Base-by-base conservation (phyloP, 2,113 vertebrate genomes). In the Lonchura striata region DNA sequence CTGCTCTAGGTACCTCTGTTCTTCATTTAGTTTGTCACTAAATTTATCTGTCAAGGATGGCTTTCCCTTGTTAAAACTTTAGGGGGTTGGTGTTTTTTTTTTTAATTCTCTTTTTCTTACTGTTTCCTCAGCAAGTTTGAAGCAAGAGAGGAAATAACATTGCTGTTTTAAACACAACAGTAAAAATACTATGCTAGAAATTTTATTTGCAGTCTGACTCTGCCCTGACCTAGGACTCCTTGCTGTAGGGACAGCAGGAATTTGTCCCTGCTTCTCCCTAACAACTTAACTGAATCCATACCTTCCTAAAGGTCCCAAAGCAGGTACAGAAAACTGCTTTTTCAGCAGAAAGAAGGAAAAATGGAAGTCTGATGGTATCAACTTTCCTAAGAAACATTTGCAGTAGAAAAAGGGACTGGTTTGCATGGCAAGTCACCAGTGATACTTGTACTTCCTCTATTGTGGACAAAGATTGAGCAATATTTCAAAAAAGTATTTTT, bases 21-120 rank as follows among this genome's bases (percentile, higher is more conserved):
- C 46, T 57, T 89, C 3, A 0, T 33, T 76, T 30, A 39, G 49
- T 77, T 75, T 70, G 30, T 59, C 39, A 30, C 21, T 52, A 39
- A 69, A 44, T 88, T 66, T 19, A 39, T 56, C 57, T 71, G 6
- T n/a, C 4, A 2, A 59, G 30, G 0, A 1, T 66, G 25, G 13
- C 42, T 88, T 88, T 80, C 37, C 33, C 14, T 31, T 46, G 11
- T 76, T 80, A 80, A 83, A 91, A 49, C 33, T 35, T 23, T 4
- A 18, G 7, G 11, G 14, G 3, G 5, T 27, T 46, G 9, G 20
- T n/a, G 19, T 8, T 12, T 0, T 13, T 39, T 14, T 70, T 70
- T 23, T 37, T 42, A 3, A 14, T 47, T 59, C 3, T 28, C 69
- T 66, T 57, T 21, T 84, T n/a, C 44, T 57, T 8, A 5, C 49